These are phyloP conservation scores for Drosophila prolongata DNA, from an alignment of 2,888 invertebrate species.

Conservation along the genomic window DNA sequence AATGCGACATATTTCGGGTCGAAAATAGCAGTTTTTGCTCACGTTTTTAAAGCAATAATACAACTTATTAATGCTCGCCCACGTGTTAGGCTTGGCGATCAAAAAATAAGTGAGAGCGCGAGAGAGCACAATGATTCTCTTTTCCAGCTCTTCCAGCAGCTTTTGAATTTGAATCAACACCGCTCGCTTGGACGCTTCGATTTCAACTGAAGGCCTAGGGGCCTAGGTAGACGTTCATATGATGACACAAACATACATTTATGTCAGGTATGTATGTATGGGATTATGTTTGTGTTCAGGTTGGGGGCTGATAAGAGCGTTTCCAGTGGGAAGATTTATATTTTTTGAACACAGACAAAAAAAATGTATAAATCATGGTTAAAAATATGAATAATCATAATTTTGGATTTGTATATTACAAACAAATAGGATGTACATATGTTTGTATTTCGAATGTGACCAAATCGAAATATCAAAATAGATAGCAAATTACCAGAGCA, in stretches of 20 bases:
- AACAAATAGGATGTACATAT: neutral
- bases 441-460: neutral
- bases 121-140: conserved; percentile 26
- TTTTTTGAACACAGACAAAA: neutral
- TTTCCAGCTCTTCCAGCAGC: conserved; percentile 17
- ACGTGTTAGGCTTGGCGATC: conserved; percentile 64
- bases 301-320: conserved; percentile 59
- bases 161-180: conserved; percentile 42
- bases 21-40: conserved; percentile 21
- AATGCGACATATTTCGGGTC: conserved; percentile 80
- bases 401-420: neutral
- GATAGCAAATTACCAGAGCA: too few species aligned
- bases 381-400: too few species aligned
- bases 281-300: conserved; percentile 20
- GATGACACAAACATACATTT: too few species aligned
- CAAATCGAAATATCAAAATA: too few species aligned
- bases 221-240: neutral
- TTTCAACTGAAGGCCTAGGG: conserved; percentile 48
- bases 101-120: conserved; percentile 12
- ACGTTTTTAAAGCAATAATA: conserved; percentile 49
- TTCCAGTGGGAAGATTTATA: conserved; percentile 26
- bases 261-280: neutral
- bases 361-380: too few species aligned
- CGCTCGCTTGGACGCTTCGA: conserved; percentile 50
- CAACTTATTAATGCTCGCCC: conserved; percentile 38